Conservation (phyloP, 1,140 invertebrate genomes). For the Sycophaga agraensis region DNA sequence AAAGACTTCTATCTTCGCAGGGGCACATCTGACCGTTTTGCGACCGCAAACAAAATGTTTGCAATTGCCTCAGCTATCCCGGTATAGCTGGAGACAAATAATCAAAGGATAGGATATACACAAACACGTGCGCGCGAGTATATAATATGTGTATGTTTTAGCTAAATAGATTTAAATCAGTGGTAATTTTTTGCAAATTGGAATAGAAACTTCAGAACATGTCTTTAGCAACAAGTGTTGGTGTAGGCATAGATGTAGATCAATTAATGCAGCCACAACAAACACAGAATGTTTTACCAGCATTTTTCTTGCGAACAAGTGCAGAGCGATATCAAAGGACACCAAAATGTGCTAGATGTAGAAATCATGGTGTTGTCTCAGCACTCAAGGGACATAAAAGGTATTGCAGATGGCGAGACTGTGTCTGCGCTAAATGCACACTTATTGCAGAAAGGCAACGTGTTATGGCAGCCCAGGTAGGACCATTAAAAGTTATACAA, state of each 20-base stretch:
- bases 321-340: constrained; percentile 94
- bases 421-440: constrained; percentile 96
- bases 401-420: constrained; percentile 94
- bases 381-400: constrained; percentile 97
- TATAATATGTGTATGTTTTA: no score
- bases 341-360: constrained; percentile 97
- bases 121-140: no score
- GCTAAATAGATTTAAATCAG: no score
- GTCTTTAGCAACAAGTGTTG: constrained; percentile 66
- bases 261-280: constrained; percentile 68
- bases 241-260: constrained; percentile 76
- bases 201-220: no score
- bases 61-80: no score
- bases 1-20: no score
- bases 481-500: no score
- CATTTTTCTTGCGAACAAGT: constrained; percentile 80
- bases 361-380: constrained; percentile 98
- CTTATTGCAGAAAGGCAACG: constrained; percentile 97
- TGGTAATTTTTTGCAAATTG: no score
- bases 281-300: constrained; percentile 73
- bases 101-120: no score
- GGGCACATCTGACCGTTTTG: no score
- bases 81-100: no score
- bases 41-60: no score
- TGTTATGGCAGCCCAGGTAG: constrained; percentile 97